Percentiles rank a stretch among this genome's conserved stretches.
phyloP scores from a whole-genome alignment of 2,888 invertebrate genomes.

The Rhingia rostrata region DNA sequence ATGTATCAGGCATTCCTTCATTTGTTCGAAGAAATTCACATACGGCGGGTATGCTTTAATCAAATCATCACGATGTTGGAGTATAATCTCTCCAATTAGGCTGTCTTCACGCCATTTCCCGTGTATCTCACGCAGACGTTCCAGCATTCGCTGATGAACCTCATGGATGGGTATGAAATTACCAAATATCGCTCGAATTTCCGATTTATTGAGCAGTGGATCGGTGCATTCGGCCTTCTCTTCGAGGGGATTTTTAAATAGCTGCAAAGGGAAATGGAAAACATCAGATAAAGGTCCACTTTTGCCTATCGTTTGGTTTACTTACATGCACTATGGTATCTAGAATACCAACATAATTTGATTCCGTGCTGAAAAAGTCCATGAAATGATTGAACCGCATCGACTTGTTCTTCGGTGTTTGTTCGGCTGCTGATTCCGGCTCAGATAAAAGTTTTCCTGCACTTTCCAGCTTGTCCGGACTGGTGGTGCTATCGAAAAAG shows the following conservation, averaged over 20 bases:
- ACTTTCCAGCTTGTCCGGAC: constrained; percentile 87
- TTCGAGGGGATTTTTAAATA: constrained; percentile 96
- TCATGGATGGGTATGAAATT: constrained; percentile 97
- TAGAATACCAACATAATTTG: constrained; percentile 97
- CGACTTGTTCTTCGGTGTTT: constrained; percentile 81
- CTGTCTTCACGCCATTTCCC: constrained; percentile 94
- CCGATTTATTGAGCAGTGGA: constrained; percentile 93
- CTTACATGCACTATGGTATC: constrained; percentile 95
- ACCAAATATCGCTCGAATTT: constrained; percentile 97
- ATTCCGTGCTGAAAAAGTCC: constrained; percentile 97
- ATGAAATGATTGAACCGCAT: constrained; percentile 84
- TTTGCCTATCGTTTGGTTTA: constrained; percentile 31
- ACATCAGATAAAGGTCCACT: constrained; percentile 9
- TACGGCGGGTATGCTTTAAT: constrained; percentile 98
- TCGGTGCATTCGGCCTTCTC: constrained; percentile 90
- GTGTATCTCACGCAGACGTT: constrained; percentile 83
- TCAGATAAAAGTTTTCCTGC: constrained; percentile 79
- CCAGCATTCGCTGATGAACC: constrained; percentile 91
- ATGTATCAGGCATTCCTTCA: constrained; percentile 94
- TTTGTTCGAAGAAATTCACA: constrained; percentile 98
- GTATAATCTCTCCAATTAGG: constrained; percentile 93
- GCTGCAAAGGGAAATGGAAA: constrained; percentile 84
- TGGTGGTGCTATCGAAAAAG: constrained; percentile 93
- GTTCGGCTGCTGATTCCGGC: constrained; percentile 77
- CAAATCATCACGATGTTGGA: constrained; percentile 93